These are phyloP conservation scores for Chiloscyllium plagiosum DNA, from an alignment of 2,113 vertebrate genomes.

Conservation along the genomic window DNA sequence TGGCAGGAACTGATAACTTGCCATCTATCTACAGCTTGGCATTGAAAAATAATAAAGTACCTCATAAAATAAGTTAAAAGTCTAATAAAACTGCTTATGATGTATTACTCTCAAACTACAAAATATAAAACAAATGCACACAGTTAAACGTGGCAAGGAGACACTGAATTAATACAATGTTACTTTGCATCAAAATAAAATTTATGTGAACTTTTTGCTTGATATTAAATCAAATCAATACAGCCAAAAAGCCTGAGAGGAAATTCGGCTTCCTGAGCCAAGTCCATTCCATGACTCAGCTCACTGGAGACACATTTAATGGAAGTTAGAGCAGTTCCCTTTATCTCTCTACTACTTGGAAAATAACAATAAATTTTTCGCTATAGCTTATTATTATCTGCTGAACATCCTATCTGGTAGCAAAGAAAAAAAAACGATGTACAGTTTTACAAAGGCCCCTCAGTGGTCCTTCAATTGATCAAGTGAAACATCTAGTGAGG, in stretches of 20 bases:
- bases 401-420: neutral
- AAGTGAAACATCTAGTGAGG: neutral
- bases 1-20: constrained; percentile 7
- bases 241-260: neutral
- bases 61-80: neutral
- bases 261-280: neutral
- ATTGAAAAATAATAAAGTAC: neutral
- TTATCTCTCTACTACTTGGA: neutral
- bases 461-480: neutral
- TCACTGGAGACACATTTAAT: neutral
- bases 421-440: neutral
- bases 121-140: neutral
- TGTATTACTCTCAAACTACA: neutral
- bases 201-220: neutral
- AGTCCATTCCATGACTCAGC: constrained; percentile 14
- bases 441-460: neutral
- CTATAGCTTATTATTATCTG: neutral
- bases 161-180: neutral
- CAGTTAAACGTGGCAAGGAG: neutral
- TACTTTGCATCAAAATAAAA: constrained; percentile 13
- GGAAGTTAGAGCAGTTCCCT: neutral
- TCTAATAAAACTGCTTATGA: neutral
- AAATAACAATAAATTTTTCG: neutral
- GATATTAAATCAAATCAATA: constrained; percentile 15
- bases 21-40: neutral